Base-by-base conservation (phyloP, 2,113 vertebrate species). In the Protobothrops flavoviridis region DNA sequence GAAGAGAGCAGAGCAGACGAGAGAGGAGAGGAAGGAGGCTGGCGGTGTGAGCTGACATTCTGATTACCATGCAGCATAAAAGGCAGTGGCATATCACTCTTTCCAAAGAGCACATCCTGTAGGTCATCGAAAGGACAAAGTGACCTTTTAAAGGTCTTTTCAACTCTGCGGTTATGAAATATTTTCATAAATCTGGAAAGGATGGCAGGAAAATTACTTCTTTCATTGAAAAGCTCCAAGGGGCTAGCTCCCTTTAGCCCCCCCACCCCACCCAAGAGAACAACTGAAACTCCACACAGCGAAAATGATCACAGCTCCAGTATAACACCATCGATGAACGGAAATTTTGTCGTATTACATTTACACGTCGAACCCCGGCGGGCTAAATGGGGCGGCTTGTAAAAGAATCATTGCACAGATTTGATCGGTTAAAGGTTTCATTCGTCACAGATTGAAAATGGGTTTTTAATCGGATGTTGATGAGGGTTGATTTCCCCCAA, bases 41-140 rank as follows among this genome's bases (percentile, higher is more conserved):
- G 93, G 94, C 88, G 90, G 53, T 45, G 91, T 43, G 5, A 29
- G 85, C 1, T 96, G 92, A 94, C 95, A 96, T 96, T 95, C 95
- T 94, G 94, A 0, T 93, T 95, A 94, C 61, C 26, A 43, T 24
- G 3, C 33, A 59, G 50, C 92, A 94, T 94, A 91, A 94, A 96
- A 94, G n/a, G 3, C 8, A 95, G 90, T 59, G 56, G 85, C 59
- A 85, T 64, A 55, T n/a, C 33, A 57, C 29, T 95, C 94, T 69
- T 93, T 95, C 89, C 21, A 89, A 56, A 94, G 53, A 94, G 21
- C 0, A 0, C 45, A 53, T 94, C 61, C 90, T 93, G 0, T n/a
- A 91, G 94, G 89, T 92, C 43, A 64, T 85, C 0, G 91, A 96
- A 94, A 95, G 95, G 93, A 93, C 93, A 59, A 57, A 91, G 57